Evolutionary conservation across 1,140 invertebrate species (phyloP).

Genomic region (Leptinotarsa defecta): DNA sequence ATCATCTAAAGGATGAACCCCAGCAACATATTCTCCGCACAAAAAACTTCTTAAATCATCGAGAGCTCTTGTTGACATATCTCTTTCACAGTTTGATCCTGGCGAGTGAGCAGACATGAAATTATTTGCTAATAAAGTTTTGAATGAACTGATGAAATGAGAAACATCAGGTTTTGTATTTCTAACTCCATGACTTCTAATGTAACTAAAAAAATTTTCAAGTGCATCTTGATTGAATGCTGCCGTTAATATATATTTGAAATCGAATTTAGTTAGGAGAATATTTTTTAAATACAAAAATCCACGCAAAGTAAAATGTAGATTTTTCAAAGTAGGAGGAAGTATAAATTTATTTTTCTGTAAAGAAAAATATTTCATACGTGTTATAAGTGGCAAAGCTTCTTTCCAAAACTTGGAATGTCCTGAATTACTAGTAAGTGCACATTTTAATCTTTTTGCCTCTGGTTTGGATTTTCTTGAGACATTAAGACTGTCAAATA

Average conservation of each 20-base stretch:
- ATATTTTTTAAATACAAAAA: conserved; percentile 14
- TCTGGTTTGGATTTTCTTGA: not conserved
- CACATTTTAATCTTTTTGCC: conserved; percentile 13
- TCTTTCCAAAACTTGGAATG: conserved; percentile 4
- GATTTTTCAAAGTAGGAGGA: conserved; percentile 20
- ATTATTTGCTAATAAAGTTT: conserved; percentile 31
- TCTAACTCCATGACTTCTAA: conserved; percentile 33
- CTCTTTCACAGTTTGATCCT: conserved; percentile 25
- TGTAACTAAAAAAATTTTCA: conserved; percentile 48
- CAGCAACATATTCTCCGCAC: not conserved
- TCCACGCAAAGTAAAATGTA: conserved; percentile 22
- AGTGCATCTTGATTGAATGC: conserved; percentile 47
- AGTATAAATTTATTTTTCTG: conserved; percentile 10
- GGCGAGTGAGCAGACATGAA: conserved; percentile 30
- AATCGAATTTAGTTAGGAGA: conserved; percentile 2
- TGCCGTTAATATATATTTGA: conserved; percentile 8
- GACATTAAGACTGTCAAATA: conserved; percentile 25
- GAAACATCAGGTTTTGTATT: conserved; percentile 11
- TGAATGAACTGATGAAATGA: conserved; percentile 28
- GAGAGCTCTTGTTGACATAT: conserved; percentile 15
- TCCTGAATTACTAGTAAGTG: conserved; percentile 8
- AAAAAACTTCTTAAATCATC: conserved; percentile 28
- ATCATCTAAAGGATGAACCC: not conserved
- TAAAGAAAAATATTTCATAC: not conserved
- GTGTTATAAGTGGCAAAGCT: conserved; percentile 1